Evolutionary conservation across 2,113 vertebrate genomes (phyloP).

Genomic region (Solea senegalensis): DNA sequence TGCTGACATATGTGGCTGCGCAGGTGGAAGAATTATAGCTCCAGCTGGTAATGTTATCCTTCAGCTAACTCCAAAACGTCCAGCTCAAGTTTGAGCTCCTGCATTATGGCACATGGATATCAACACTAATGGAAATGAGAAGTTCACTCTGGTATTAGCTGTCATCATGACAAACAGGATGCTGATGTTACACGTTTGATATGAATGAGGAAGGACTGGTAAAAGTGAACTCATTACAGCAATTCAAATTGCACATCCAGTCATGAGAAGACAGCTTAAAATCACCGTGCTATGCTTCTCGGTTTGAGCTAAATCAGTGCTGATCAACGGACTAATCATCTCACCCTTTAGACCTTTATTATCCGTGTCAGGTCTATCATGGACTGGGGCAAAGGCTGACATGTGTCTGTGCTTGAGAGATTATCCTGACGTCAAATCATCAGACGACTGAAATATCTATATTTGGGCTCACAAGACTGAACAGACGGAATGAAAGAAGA

Average conservation of each 20-base stretch:
- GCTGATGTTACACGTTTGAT: slow-evolving; percentile 25
- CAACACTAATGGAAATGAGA: slow-evolving; percentile 12
- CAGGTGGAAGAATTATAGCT: slow-evolving; percentile 35
- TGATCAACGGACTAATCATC: slow-evolving; percentile 50
- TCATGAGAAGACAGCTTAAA: slow-evolving; percentile 33
- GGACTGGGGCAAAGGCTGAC: slow-evolving; percentile 31
- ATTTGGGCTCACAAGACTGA: slow-evolving; percentile 21
- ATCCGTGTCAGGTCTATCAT: slow-evolving; percentile 44
- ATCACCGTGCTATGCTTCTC: slow-evolving; percentile 34
- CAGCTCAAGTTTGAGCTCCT: neutral
- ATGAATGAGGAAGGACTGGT: slow-evolving; percentile 20
- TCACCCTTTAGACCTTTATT: slow-evolving; percentile 44
- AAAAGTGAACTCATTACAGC: slow-evolving; percentile 40
- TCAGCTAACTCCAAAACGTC: slow-evolving; percentile 15
- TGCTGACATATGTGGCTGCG: slow-evolving; percentile 10
- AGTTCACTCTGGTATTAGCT: slow-evolving; percentile 30
- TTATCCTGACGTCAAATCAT: slow-evolving; percentile 35
- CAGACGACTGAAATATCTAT: slow-evolving; percentile 43
- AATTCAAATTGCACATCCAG: slow-evolving; percentile 31
- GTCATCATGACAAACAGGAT: neutral
- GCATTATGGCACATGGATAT: slow-evolving; percentile 20
- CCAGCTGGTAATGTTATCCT: slow-evolving; percentile 31
- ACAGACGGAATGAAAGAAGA: slow-evolving; percentile 31
- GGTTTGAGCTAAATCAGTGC: slow-evolving; percentile 46
- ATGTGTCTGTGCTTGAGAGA: slow-evolving; percentile 32